phyloP scores from a whole-genome alignment of 2,888 invertebrate species.

The Agrypnus murinus region DNA sequence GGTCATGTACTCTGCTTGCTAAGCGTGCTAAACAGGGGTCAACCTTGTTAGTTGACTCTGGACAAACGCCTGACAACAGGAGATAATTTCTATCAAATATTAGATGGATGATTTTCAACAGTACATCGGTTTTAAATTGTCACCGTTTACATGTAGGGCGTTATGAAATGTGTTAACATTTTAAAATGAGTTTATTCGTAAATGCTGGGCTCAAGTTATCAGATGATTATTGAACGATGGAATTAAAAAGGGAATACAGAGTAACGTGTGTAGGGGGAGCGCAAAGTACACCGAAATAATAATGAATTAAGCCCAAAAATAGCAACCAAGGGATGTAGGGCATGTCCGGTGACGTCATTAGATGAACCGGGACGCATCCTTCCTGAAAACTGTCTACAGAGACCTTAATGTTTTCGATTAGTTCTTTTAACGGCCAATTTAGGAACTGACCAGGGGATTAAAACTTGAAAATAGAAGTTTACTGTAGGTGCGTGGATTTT shows the following conservation, averaged over 20 bases:
- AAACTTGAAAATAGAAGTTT: too few species aligned
- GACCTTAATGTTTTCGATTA: constrained; percentile 10
- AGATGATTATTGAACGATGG: too few species aligned
- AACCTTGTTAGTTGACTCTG: constrained; percentile 15
- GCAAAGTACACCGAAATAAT: constrained; percentile 23
- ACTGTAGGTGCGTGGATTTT: too few species aligned
- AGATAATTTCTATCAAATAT: constrained; percentile 8
- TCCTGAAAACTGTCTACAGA: constrained; percentile 9
- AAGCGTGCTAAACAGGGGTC: constrained; percentile 14
- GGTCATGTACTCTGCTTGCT: constrained; percentile 16
- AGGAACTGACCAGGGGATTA: neutral
- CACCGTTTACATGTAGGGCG: too few species aligned
- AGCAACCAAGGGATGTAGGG: constrained; percentile 37
- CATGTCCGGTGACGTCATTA: constrained; percentile 42
- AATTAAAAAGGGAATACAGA: too few species aligned
- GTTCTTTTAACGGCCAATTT: constrained; percentile 21
- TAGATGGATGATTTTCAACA: neutral
- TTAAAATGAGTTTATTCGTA: too few species aligned
- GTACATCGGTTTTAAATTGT: neutral
- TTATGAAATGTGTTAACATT: too few species aligned
- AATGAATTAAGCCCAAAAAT: constrained; percentile 38
- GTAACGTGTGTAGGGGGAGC: too few species aligned
- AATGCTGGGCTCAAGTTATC: too few species aligned
- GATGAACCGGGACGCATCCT: constrained; percentile 34
- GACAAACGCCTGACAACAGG: constrained; percentile 22